These are phyloP conservation scores for Apis cerana DNA, from an alignment of 1,140 invertebrate genomes.

Conservation along the genomic window DNA sequence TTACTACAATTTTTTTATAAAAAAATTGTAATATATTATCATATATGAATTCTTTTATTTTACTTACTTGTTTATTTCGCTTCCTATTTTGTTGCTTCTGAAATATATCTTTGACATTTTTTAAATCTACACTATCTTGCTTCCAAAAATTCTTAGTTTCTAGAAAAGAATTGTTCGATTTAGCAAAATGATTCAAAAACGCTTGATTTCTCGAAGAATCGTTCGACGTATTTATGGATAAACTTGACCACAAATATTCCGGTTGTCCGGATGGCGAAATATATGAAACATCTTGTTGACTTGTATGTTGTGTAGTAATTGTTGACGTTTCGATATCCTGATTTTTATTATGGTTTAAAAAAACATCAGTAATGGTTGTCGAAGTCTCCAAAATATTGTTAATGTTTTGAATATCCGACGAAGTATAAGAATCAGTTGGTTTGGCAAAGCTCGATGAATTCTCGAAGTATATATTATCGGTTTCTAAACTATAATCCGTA, in stretches of 20 bases:
- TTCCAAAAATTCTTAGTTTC: neutral
- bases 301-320: neutral
- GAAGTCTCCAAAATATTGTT: neutral
- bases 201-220: neutral
- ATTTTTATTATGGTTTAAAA: neutral
- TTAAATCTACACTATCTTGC: slow-evolving; percentile 9
- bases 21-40: no score
- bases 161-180: neutral
- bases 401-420: neutral
- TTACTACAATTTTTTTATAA: no score
- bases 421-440: slow-evolving; percentile 1
- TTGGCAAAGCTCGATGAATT: neutral
- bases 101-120: neutral
- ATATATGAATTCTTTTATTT: neutral
- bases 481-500: neutral
- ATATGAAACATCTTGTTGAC: slow-evolving; percentile 17
- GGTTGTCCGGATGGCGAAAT: neutral
- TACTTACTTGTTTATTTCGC: slow-evolving; percentile 68
- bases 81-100: slow-evolving; percentile 42
- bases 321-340: neutral
- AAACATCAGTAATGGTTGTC: neutral
- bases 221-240: neutral
- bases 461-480: neutral
- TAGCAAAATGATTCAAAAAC: slow-evolving; percentile 22
- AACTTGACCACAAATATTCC: slow-evolving; percentile 1